phyloP scores from a whole-genome alignment of 1,140 invertebrate genomes.

The Zaprionus vittiger region DNA sequence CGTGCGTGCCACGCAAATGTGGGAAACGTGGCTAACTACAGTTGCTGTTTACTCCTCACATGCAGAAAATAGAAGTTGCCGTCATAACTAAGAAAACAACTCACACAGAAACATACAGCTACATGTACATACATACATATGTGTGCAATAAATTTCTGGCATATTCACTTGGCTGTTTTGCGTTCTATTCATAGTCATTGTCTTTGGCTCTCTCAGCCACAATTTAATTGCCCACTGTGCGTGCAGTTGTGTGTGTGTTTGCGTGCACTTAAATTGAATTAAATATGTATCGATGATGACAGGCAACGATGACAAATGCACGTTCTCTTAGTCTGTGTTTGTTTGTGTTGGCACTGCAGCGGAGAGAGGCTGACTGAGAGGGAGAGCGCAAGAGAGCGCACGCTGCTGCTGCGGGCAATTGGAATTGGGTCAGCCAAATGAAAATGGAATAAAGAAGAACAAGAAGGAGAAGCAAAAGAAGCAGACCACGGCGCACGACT shows the following conservation, averaged over 20 bases:
- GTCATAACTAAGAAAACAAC: constrained; percentile 1
- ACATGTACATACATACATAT: no score
- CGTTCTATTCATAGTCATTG: constrained; percentile 30
- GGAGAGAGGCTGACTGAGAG: constrained; percentile 14
- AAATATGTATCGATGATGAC: constrained; percentile 42
- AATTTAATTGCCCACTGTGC: constrained; percentile 32
- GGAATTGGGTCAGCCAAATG: constrained; percentile 55
- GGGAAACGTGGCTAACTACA: constrained; percentile 50
- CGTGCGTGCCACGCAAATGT: constrained; percentile 42
- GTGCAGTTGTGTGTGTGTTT: constrained; percentile 9
- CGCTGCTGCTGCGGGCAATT: constrained; percentile 14
- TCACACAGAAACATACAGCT: not conserved
- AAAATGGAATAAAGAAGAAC: constrained; percentile 44
- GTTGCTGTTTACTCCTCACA: constrained; percentile 29
- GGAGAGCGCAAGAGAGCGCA: constrained; percentile 32
- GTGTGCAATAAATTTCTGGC: constrained; percentile 22
- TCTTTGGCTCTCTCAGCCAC: constrained; percentile 10
- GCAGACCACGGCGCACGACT: constrained; percentile 29
- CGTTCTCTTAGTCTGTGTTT: constrained; percentile 7
- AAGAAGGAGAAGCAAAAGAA: not conserved
- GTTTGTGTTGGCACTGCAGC: constrained; percentile 30
- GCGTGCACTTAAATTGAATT: constrained; percentile 41
- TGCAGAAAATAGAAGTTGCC: constrained; percentile 42
- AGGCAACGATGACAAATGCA: constrained; percentile 37
- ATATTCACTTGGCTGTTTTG: constrained; percentile 6